A percentile compares a stretch with the other conserved stretches of the same genome.
Evolutionary conservation across 53 echinoderm and acorn worm species (phyloP).

Genomic region (Temnopleurus reevesii): DNA sequence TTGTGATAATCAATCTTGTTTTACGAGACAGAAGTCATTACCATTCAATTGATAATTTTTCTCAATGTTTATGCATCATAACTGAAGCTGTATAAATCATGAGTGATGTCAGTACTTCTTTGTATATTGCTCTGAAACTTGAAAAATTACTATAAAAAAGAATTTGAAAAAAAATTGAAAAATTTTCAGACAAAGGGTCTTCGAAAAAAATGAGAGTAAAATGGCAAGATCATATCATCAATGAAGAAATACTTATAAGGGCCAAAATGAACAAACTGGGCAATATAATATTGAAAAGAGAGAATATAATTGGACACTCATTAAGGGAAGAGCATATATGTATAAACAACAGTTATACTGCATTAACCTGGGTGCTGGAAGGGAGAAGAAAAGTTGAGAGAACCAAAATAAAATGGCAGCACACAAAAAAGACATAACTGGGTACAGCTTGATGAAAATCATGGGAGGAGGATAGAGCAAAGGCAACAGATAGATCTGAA

Average conservation of each 20-base stretch:
- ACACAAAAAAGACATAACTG: background rate
- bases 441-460: background rate
- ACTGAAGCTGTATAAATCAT: background rate
- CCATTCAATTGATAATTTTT: too few relatives aligned
- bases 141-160: background rate
- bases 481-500: background rate
- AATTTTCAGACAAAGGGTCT: background rate
- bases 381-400: background rate
- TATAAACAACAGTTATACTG: background rate
- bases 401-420: background rate
- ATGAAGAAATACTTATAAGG: background rate
- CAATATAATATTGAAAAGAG: background rate
- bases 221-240: background rate
- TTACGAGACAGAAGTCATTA: too few relatives aligned
- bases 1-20: too few relatives aligned
- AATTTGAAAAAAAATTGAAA: background rate
- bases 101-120: background rate
- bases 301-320: background rate
- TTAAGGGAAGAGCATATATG: background rate
- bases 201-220: background rate
- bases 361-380: background rate
- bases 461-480: background rate
- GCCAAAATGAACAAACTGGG: background rate
- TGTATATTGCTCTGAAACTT: background rate
- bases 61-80: too few relatives aligned